These are phyloP conservation scores for Columbina picui DNA, from an alignment of 2,113 vertebrate genomes.

Conservation along the genomic window DNA sequence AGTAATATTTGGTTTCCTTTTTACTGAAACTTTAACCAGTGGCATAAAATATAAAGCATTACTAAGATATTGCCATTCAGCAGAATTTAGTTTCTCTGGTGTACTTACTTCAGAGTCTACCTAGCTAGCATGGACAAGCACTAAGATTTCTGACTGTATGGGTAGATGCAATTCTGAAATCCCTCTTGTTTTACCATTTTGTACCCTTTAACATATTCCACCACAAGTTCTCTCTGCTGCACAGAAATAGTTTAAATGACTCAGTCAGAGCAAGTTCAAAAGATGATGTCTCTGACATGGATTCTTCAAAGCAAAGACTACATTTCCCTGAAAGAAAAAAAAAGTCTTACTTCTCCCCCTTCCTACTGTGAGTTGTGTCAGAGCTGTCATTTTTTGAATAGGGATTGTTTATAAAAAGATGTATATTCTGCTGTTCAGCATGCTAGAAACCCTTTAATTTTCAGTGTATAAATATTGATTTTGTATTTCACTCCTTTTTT, in stretches of 20 bases:
- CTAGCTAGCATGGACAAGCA: background rate
- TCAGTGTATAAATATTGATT: conserved; percentile 43
- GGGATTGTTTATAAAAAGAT: conserved; percentile 4
- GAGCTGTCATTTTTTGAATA: conserved; percentile 29
- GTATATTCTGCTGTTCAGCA: conserved; percentile 21
- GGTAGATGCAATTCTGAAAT: background rate
- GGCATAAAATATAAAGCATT: background rate
- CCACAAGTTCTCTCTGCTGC: background rate
- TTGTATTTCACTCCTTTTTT: background rate
- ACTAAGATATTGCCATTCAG: background rate
- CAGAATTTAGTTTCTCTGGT: background rate
- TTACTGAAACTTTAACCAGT: background rate
- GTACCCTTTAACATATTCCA: background rate
- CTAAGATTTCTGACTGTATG: background rate
- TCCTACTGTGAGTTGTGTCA: conserved; percentile 24
- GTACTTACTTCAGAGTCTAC: background rate
- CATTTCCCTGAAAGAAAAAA: background rate
- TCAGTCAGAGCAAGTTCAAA: conserved; percentile 33
- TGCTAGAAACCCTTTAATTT: background rate
- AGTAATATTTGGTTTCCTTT: background rate
- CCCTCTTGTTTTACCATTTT: background rate
- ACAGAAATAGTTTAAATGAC: conserved; percentile 22
- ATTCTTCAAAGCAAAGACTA: conserved; percentile 38
- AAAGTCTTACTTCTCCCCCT: conserved; percentile 3
- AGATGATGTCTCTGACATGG: conserved; percentile 4